These are phyloP conservation scores for Zoroaster sp. DNA, from an alignment of 53 echinoderm and acorn worm species.

Conservation along the genomic window DNA sequence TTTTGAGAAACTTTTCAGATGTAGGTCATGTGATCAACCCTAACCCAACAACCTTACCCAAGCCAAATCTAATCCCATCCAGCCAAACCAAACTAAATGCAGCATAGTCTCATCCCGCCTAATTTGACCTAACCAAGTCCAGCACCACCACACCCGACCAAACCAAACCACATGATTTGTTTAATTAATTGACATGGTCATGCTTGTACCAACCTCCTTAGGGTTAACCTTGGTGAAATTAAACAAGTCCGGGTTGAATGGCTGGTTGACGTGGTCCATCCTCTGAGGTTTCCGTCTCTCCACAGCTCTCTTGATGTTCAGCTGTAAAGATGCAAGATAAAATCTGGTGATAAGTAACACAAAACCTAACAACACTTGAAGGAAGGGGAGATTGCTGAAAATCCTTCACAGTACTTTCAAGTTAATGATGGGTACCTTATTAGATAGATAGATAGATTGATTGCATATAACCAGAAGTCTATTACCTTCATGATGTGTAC, in stretches of 20 bases:
- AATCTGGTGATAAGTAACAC: background rate
- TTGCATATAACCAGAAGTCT: background rate
- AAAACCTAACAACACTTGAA: background rate
- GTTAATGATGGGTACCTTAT: too few species aligned
- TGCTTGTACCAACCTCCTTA: conserved; percentile 66
- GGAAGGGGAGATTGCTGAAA: background rate
- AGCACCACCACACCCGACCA: background rate
- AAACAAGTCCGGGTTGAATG: conserved; percentile 79
- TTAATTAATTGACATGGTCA: background rate
- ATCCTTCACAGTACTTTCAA: background rate
- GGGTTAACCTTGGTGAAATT: conserved; percentile 85
- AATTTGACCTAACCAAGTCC: background rate
- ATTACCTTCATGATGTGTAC: too few species aligned
- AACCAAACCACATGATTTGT: background rate
- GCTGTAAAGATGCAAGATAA: conserved; percentile 20
- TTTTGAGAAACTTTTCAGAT: too few species aligned
- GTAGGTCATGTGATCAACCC: background rate
- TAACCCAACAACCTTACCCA: background rate
- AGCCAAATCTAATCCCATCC: background rate
- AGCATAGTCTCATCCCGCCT: background rate
- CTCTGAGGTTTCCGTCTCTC: conserved; percentile 83
- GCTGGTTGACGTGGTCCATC: conserved; percentile 74
- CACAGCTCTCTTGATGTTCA: conserved; percentile 85
- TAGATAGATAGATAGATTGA: background rate
- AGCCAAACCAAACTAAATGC: background rate